Evolutionary conservation across 2,113 vertebrate species (phyloP).

Genomic region (Takifugu bimaculatus): DNA sequence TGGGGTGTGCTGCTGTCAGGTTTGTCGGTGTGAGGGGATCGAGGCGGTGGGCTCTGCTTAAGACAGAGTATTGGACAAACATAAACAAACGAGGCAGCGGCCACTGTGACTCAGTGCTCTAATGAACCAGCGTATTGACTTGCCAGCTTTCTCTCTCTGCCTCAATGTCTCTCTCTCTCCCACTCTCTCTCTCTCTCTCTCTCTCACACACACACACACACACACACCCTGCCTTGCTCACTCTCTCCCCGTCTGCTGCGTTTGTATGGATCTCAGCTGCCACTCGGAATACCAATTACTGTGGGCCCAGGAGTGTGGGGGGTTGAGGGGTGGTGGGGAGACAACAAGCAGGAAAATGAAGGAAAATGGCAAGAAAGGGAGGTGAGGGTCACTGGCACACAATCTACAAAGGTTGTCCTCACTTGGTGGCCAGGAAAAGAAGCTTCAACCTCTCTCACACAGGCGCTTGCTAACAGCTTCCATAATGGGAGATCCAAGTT

Average conservation of each 20-base stretch:
- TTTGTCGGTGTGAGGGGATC: slow-evolving; percentile 64
- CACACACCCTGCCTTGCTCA: slow-evolving; percentile 24
- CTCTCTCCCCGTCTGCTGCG: slow-evolving; percentile 70
- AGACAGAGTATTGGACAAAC: slow-evolving; percentile 81
- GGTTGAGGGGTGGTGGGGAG: slow-evolving; percentile 13
- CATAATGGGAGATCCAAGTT: too few relatives aligned
- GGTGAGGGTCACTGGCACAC: slow-evolving; percentile 12
- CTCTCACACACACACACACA: background rate
- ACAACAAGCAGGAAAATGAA: slow-evolving; percentile 12
- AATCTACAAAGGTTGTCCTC: slow-evolving; percentile 23
- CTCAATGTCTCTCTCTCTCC: slow-evolving; percentile 44
- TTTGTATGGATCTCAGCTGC: slow-evolving; percentile 81
- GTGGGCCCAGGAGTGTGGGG: slow-evolving; percentile 66
- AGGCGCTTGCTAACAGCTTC: slow-evolving; percentile 24
- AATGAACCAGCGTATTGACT: slow-evolving; percentile 83
- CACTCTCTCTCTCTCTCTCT: slow-evolving; percentile 19
- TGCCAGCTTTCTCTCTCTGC: slow-evolving; percentile 70
- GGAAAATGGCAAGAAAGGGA: slow-evolving; percentile 8
- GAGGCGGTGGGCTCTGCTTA: slow-evolving; percentile 71
- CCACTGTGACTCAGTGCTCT: slow-evolving; percentile 80
- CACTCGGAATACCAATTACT: slow-evolving; percentile 81
- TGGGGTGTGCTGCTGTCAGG: slow-evolving; percentile 64
- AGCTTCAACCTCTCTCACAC: background rate
- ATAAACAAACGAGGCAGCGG: slow-evolving; percentile 81
- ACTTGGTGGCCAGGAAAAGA: slow-evolving; percentile 36